These are phyloP conservation scores for Halcyon badia DNA, from an alignment of 2,797 vertebrate species.

Conservation along the genomic window DNA sequence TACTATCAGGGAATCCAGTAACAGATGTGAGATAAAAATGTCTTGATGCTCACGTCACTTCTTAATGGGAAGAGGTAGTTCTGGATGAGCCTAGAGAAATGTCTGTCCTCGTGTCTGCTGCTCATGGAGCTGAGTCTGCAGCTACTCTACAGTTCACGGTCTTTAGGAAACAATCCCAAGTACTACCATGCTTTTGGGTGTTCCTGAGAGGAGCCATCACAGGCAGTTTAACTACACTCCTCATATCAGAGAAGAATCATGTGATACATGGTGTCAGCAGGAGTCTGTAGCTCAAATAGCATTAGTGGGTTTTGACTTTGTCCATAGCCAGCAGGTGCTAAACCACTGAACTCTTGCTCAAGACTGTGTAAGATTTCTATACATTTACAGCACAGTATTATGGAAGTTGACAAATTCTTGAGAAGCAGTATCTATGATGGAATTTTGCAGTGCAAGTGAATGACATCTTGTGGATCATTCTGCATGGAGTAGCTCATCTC, in stretches of 20 bases:
- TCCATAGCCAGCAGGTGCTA: background rate
- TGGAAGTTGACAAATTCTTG: background rate
- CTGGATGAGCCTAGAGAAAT: background rate
- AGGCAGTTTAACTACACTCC: background rate
- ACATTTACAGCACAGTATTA: background rate
- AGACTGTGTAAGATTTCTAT: background rate
- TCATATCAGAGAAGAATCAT: background rate
- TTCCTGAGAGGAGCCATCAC: background rate
- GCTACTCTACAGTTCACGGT: background rate
- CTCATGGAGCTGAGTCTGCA: background rate
- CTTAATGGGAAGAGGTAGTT: background rate
- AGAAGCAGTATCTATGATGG: background rate
- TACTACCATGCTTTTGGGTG: background rate
- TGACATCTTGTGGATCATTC: background rate
- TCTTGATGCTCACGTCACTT: background rate
- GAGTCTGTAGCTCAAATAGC: background rate
- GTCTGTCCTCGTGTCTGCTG: background rate
- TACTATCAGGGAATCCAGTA: background rate
- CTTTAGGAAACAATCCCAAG: background rate
- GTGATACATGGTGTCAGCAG: background rate
- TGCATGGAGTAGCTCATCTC: background rate
- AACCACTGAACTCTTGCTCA: background rate
- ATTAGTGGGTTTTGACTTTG: slow-evolving; percentile 5
- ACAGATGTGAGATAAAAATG: background rate
- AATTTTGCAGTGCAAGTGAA: background rate